Percentiles rank a stretch among this genome's conserved stretches.
Conservation (phyloP, 2,888 invertebrate genomes). For the Drosophila peninsularis region DNA sequence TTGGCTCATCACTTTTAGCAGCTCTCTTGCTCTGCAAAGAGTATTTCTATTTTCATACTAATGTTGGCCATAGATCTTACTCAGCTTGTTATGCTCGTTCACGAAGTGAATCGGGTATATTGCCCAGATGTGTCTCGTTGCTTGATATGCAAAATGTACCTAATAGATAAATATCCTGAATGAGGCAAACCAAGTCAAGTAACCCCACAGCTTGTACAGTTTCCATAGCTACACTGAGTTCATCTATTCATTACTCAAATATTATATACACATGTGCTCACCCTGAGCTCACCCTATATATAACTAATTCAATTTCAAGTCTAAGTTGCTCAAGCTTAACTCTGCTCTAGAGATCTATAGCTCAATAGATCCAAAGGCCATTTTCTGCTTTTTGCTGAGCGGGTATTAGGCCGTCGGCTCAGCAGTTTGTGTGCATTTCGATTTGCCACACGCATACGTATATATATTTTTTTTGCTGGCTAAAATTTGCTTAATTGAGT, state of each 20-base stretch:
- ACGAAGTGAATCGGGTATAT: not conserved
- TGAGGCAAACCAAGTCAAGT: not conserved
- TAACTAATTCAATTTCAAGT: not conserved
- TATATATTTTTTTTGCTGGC: conserved; percentile 7
- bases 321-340: not conserved
- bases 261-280: not conserved
- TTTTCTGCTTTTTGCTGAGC: not conserved
- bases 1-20: not conserved
- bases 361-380: not conserved
- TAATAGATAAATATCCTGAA: not conserved
- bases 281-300: no score
- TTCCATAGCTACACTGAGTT: no score
- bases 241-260: not conserved
- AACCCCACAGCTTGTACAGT: not conserved
- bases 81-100: not conserved
- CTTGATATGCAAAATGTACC: no score
- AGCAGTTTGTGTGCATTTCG: not conserved
- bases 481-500: conserved; percentile 48
- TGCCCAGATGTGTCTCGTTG: no score
- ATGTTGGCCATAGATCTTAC: not conserved
- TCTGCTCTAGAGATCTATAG: not conserved
- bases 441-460: not conserved
- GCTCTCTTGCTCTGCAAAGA: not conserved
- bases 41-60: not conserved
- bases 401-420: not conserved